phyloP scores from a whole-genome alignment of 2,113 vertebrate genomes.

The Sminthopsis crassicaudata region DNA sequence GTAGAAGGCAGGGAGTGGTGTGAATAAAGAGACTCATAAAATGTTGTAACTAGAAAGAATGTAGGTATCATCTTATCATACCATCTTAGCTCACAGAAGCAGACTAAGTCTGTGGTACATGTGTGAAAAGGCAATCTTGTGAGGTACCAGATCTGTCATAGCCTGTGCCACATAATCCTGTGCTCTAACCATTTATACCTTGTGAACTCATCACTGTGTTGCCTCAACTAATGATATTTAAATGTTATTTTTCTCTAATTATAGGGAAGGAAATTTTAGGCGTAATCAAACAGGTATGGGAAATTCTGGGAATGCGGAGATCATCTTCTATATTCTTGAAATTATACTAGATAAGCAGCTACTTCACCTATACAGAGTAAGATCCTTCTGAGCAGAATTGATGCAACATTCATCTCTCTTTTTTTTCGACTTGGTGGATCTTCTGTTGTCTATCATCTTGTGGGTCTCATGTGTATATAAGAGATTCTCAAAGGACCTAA shows the following conservation, averaged over 20 bases:
- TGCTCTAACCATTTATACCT: neutral
- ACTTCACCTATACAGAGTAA: neutral
- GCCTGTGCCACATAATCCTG: neutral
- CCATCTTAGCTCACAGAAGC: neutral
- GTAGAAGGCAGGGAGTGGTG: neutral
- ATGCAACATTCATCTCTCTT: neutral
- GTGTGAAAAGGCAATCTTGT: neutral
- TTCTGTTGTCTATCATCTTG: neutral
- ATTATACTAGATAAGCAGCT: neutral
- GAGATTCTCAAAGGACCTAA: neutral
- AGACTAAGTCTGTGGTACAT: neutral
- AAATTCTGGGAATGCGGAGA: neutral
- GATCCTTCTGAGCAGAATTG: neutral
- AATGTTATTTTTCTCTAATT: neutral
- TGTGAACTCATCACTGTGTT: neutral
- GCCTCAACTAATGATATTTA: no score
- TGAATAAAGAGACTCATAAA: neutral
- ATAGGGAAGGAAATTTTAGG: neutral
- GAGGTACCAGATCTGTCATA: neutral
- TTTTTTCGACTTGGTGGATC: neutral
- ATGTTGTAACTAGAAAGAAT: neutral
- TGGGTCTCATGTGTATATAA: neutral
- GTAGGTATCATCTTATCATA: neutral
- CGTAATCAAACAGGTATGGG: neutral
- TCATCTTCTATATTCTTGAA: neutral